Evolutionary conservation across 2,797 vertebrate genomes (phyloP).

Genomic region (Cynodonichthys magdalenae): DNA sequence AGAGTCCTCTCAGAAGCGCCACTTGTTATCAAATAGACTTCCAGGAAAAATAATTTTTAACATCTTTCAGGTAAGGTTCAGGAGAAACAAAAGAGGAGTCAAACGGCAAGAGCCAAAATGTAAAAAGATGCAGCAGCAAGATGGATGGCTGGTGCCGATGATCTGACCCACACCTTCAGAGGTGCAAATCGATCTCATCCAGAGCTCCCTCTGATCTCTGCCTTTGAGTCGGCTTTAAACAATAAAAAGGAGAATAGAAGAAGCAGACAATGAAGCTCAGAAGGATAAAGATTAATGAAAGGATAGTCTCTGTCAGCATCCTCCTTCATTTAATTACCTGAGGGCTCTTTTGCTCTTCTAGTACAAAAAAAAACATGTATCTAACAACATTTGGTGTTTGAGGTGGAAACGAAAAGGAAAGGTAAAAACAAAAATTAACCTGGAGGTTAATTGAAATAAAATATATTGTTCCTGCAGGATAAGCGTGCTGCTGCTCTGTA

Average conservation of each 20-base stretch:
- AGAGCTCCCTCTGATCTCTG: slow-evolving; percentile 56
- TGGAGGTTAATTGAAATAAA: neutral
- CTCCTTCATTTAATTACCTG: slow-evolving; percentile 39
- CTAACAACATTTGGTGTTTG: slow-evolving; percentile 45
- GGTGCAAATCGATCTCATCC: slow-evolving; percentile 64
- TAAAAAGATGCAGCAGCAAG: slow-evolving; percentile 48
- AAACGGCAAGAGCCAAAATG: slow-evolving; percentile 25
- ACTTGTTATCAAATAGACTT: slow-evolving; percentile 24
- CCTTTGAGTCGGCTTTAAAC: slow-evolving; percentile 55
- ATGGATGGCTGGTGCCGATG: slow-evolving; percentile 52
- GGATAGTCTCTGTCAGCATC: slow-evolving; percentile 52
- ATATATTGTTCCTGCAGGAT: neutral
- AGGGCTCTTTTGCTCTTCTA: slow-evolving; percentile 40
- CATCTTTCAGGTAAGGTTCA: slow-evolving; percentile 35
- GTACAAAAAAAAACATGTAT: slow-evolving; percentile 41
- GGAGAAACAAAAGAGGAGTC: slow-evolving; percentile 21
- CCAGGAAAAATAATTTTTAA: slow-evolving; percentile 51
- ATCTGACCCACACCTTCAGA: slow-evolving; percentile 54
- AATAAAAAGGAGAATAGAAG: slow-evolving; percentile 30
- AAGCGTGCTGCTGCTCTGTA: slow-evolving; percentile 21
- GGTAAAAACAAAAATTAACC: slow-evolving; percentile 10
- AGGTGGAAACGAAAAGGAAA: slow-evolving; percentile 17
- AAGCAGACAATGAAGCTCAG: slow-evolving; percentile 17
- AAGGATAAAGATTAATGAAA: slow-evolving; percentile 54
- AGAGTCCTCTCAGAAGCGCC: slow-evolving; percentile 22